Conservation (phyloP, 2,113 vertebrate species). For the Ancistrus triradiatus region DNA sequence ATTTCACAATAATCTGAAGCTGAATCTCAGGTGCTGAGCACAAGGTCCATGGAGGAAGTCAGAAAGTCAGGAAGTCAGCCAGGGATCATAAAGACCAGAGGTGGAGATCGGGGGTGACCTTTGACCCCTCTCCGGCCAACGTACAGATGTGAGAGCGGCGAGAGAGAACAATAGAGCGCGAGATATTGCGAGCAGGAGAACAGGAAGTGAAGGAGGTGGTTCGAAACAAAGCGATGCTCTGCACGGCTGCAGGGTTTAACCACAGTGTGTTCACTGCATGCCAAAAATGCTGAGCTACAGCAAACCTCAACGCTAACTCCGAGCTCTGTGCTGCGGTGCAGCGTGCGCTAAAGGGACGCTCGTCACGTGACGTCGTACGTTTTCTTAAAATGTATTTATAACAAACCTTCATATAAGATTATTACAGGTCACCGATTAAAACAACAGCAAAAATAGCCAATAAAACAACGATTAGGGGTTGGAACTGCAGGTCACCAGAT, state of each 20-base stretch:
- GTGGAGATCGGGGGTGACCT: slow-evolving; percentile 2
- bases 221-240: not conserved
- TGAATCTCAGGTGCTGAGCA: not conserved
- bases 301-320: too few species aligned
- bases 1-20: not conserved
- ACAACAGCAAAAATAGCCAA: too few species aligned
- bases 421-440: too few species aligned
- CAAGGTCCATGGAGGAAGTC: not conserved
- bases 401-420: too few species aligned
- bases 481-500: too few species aligned
- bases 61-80: not conserved
- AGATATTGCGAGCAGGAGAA: slow-evolving; percentile 15
- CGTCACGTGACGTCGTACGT: too few species aligned
- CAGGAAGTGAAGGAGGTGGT: slow-evolving; percentile 35
- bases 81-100: not conserved
- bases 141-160: not conserved
- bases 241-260: slow-evolving; percentile 15
- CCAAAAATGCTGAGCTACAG: slow-evolving; percentile 3
- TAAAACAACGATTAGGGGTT: too few species aligned
- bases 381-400: too few species aligned
- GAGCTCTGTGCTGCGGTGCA: too few species aligned
- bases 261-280: not conserved
- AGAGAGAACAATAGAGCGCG: not conserved
- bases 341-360: too few species aligned
- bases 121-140: not conserved